phyloP scores from a whole-genome alignment of 2,113 vertebrate species.

The Athene noctua region DNA sequence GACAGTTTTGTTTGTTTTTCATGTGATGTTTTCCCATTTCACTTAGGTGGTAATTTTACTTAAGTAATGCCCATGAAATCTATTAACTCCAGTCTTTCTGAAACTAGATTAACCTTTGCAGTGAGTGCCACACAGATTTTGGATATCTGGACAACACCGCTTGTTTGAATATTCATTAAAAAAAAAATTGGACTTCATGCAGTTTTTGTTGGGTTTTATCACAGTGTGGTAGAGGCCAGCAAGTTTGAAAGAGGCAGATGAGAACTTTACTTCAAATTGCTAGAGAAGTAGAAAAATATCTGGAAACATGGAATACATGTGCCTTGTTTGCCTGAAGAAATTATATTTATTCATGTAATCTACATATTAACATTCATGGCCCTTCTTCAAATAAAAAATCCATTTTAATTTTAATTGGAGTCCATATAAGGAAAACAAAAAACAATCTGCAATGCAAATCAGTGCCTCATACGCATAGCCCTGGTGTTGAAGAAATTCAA shows the following conservation, averaged over 20 bases:
- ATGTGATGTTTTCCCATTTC: not conserved
- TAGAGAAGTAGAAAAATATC: not conserved
- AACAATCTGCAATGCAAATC: not conserved
- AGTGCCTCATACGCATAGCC: not conserved
- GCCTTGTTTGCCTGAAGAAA: not conserved
- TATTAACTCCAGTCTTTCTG: not conserved
- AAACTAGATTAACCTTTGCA: not conserved
- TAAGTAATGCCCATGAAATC: not conserved
- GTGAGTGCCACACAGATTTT: not conserved
- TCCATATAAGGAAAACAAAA: not conserved
- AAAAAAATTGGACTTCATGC: not conserved
- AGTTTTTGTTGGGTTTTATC: not conserved
- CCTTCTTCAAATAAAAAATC: not conserved
- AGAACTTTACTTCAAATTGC: not conserved
- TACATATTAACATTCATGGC: not conserved
- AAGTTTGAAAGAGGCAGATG: not conserved
- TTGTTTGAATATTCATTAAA: not conserved
- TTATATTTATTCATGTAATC: not conserved
- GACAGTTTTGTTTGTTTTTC: not conserved
- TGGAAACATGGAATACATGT: not conserved
- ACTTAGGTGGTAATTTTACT: conserved; percentile 12
- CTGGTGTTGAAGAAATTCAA: not conserved
- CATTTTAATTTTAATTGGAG: not conserved
- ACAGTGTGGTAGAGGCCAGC: not conserved
- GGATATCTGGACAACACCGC: not conserved